phyloP scores from a whole-genome alignment of 1,140 invertebrate genomes.

The Conopomorpha cramerella region DNA sequence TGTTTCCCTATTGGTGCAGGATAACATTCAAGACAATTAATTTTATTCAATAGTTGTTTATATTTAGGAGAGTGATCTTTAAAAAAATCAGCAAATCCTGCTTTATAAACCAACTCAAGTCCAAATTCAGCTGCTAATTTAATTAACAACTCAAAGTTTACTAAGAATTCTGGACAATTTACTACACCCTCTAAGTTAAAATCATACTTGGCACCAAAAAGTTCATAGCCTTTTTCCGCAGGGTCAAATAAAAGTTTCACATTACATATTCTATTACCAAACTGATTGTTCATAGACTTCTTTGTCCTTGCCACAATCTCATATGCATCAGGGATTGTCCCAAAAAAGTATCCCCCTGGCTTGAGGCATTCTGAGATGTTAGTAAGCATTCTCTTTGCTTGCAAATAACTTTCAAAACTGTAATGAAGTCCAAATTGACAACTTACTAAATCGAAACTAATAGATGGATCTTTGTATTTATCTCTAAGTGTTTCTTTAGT shows the following conservation, averaged over 20 bases:
- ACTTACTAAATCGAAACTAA: conserved; percentile 87
- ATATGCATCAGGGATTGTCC: conserved; percentile 92
- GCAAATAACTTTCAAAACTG: conserved; percentile 89
- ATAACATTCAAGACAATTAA: conserved; percentile 76
- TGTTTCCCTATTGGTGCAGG: conserved; percentile 61
- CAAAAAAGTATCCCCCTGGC: conserved; percentile 94
- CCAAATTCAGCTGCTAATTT: conserved; percentile 84
- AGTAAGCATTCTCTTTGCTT: conserved; percentile 89
- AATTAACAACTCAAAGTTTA: conserved; percentile 86
- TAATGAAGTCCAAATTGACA: conserved; percentile 99
- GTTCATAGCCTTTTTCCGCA: conserved; percentile 70
- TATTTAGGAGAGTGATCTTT: conserved; percentile 67
- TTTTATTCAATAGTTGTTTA: conserved; percentile 69
- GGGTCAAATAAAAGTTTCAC: conserved; percentile 79
- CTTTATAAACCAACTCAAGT: conserved; percentile 75
- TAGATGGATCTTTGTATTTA: conserved; percentile 72
- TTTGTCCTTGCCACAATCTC: conserved; percentile 78
- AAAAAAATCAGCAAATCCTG: conserved; percentile 83
- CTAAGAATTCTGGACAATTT: conserved; percentile 97
- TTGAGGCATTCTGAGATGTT: conserved; percentile 90
- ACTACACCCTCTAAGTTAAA: conserved; percentile 96
- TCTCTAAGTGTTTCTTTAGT: conserved; percentile 80
- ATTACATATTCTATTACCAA: conserved; percentile 88
- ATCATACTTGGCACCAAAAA: conserved; percentile 97
- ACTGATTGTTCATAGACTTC: conserved; percentile 64